These are phyloP conservation scores for Archaeoteleia sp. DNA, from an alignment of 2,888 invertebrate species.

Conservation along the genomic window DNA sequence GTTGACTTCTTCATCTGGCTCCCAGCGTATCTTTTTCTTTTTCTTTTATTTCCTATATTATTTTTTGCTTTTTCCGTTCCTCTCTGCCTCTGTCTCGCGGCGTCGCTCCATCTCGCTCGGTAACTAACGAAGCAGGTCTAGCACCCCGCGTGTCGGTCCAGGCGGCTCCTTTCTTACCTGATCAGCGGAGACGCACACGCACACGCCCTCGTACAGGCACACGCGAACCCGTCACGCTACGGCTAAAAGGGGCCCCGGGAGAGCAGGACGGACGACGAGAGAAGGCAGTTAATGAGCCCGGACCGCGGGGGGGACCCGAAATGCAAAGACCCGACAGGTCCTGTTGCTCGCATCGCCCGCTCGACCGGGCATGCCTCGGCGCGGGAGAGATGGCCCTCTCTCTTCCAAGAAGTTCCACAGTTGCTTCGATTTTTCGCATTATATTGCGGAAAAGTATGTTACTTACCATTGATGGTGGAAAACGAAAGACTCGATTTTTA, in stretches of 20 bases:
- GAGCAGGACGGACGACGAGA: constrained; percentile 30
- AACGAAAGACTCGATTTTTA: no score
- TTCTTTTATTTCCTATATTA: constrained; percentile 50
- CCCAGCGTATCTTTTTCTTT: constrained; percentile 24
- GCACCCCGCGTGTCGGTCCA: constrained; percentile 74
- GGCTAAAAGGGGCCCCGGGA: constrained; percentile 36
- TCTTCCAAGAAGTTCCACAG: constrained; percentile 63
- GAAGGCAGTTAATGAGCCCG: constrained; percentile 71
- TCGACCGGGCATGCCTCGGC: neutral
- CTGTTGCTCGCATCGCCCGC: constrained; percentile 8
- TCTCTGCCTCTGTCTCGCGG: constrained; percentile 44
- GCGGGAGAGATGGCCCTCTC: constrained; percentile 11
- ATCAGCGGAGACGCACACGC: constrained; percentile 56
- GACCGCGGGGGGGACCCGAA: constrained; percentile 66
- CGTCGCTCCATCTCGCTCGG: constrained; percentile 49
- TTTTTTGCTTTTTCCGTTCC: constrained; percentile 43
- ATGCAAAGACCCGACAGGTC: constrained; percentile 47
- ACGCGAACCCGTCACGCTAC: constrained; percentile 51
- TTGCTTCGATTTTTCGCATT: constrained; percentile 38
- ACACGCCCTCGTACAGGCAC: constrained; percentile 46
- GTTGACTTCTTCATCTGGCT: constrained; percentile 56
- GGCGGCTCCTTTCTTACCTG: constrained; percentile 75
- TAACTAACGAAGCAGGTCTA: constrained; percentile 69
- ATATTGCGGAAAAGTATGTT: constrained; percentile 21
- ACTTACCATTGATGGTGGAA: no score